Evolutionary conservation across 2,797 vertebrate species (phyloP).

Genomic region (Chaetodon trifasciatus): DNA sequence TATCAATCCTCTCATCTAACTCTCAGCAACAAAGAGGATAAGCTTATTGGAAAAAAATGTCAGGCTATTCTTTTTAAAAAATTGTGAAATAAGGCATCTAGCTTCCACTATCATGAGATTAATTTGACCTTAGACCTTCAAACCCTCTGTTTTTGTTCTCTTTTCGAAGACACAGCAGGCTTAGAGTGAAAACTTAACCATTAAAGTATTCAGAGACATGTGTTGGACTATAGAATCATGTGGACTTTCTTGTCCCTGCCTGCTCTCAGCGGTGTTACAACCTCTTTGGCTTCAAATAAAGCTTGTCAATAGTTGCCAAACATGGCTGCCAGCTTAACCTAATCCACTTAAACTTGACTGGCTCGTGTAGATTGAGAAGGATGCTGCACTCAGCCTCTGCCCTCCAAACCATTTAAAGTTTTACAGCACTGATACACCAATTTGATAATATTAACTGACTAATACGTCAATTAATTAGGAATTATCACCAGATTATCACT

Average conservation of each 20-base stretch:
- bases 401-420: constrained; percentile 1
- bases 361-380: constrained; percentile 55
- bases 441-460: constrained; percentile 26
- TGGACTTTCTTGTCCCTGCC: constrained; percentile 6
- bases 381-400: constrained; percentile 20
- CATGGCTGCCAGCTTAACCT: constrained; percentile 68
- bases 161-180: background rate
- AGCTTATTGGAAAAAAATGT: background rate
- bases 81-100: background rate
- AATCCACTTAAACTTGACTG: constrained; percentile 74
- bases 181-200: background rate
- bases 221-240: constrained; percentile 1
- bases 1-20: background rate
- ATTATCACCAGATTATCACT: background rate
- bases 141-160: background rate
- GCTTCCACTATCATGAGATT: background rate
- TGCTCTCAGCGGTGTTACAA: constrained; percentile 22
- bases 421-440: background rate
- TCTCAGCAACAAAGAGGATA: too few species aligned
- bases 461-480: background rate
- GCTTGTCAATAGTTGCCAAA: constrained; percentile 67
- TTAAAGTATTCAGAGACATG: background rate
- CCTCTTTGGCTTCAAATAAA: constrained; percentile 62
- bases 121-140: background rate
- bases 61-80: background rate